Percentiles rank a stretch among this genome's conserved stretches.
phyloP scores from a whole-genome alignment of 2,113 vertebrate genomes.

The Taurulus bubalis region DNA sequence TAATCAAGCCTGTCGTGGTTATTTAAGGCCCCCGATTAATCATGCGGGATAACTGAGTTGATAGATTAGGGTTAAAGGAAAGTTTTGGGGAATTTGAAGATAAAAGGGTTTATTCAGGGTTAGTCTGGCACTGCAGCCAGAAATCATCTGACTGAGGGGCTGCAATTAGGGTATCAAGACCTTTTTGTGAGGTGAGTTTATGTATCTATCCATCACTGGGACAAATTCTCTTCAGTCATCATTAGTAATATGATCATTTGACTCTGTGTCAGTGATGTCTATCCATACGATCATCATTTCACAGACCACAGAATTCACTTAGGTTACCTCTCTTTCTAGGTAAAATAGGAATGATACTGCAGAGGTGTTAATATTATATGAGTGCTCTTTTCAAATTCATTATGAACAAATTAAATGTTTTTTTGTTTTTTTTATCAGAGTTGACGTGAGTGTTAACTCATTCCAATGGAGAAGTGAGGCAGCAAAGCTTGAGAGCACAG shows the following conservation, averaged over 20 bases:
- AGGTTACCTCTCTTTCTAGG: constrained; percentile 32
- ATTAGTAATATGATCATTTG: constrained; percentile 46
- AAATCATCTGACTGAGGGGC: constrained; percentile 25
- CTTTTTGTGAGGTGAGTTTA: constrained; percentile 1
- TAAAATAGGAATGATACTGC: constrained; percentile 46
- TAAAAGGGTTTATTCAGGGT: constrained; percentile 56
- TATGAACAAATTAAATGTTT: constrained; percentile 70
- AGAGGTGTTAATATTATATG: constrained; percentile 57
- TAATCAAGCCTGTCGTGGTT: constrained; percentile 84
- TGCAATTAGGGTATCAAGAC: constrained; percentile 19
- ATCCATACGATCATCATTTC: constrained; percentile 38
- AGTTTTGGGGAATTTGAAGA: constrained; percentile 70
- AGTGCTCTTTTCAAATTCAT: constrained; percentile 63
- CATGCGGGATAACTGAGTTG: constrained; percentile 74
- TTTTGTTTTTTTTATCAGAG: constrained; percentile 71
- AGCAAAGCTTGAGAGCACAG: constrained; percentile 57
- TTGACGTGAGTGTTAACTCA: constrained; percentile 73
- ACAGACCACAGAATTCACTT: constrained; percentile 16
- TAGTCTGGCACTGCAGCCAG: constrained; percentile 30
- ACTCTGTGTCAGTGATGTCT: constrained; percentile 15
- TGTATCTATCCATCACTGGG: constrained; percentile 2
- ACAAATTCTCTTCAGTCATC: constrained; percentile 37
- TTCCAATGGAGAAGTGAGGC: constrained; percentile 48
- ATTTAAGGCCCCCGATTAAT: constrained; percentile 85
- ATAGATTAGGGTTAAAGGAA: constrained; percentile 86